phyloP scores from a whole-genome alignment of 1,140 invertebrate species.

The Gryon sp. region DNA sequence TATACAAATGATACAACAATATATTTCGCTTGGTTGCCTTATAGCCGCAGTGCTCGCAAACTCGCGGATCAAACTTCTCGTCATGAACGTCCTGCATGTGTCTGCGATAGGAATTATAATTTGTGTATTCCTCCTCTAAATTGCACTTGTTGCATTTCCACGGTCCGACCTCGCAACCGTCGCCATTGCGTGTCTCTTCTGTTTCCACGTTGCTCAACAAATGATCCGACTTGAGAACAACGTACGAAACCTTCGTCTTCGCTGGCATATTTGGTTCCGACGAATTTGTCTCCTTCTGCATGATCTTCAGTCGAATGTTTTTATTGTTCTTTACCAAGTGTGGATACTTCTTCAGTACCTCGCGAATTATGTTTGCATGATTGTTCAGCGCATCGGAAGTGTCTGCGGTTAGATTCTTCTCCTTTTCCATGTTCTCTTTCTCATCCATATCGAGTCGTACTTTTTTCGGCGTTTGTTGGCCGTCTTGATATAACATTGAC shows the following conservation, averaged over 20 bases:
- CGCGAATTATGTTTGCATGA: conserved; percentile 92
- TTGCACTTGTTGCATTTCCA: conserved; percentile 79
- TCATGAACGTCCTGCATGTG: conserved; percentile 90
- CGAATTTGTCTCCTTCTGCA: conserved; percentile 80
- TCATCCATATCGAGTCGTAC: conserved; percentile 78
- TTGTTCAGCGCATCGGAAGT: conserved; percentile 81
- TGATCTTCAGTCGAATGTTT: conserved; percentile 92
- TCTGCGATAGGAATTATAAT: conserved; percentile 87
- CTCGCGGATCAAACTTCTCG: conserved; percentile 87
- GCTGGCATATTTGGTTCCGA: conserved; percentile 67
- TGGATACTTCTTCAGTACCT: conserved; percentile 92
- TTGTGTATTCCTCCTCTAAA: conserved; percentile 84
- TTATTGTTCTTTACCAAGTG: conserved; percentile 91
- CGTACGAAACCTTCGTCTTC: conserved; percentile 79
- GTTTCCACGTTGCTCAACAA: conserved; percentile 69
- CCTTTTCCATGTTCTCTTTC: conserved; percentile 77
- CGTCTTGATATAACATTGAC: conserved; percentile 63
- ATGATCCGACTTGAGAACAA: conserved; percentile 80
- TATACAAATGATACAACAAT: conserved; percentile 89
- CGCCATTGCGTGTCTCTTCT: conserved; percentile 65
- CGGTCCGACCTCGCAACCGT: conserved; percentile 74
- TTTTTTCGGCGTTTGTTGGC: conserved; percentile 71
- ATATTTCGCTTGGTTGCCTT: conserved; percentile 87
- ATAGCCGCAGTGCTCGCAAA: conserved; percentile 92
- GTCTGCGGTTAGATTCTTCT: conserved; percentile 72